Percentiles rank a stretch among this genome's conserved stretches.
Evolutionary conservation across 2,113 vertebrate species (phyloP).

Genomic region (Callocephalon fimbriatum): DNA sequence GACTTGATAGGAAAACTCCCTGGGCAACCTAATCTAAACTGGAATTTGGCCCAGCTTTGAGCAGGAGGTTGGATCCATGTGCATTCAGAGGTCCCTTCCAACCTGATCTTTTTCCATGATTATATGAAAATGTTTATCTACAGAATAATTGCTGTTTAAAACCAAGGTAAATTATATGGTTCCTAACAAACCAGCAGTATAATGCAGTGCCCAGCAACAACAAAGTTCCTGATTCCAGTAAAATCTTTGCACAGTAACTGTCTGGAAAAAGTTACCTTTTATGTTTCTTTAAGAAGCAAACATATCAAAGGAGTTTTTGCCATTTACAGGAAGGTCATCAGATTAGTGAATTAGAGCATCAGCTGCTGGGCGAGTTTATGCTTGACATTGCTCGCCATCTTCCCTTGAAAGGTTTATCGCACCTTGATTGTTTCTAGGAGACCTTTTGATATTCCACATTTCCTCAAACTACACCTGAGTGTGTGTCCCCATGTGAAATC

Average conservation of each 20-base stretch:
- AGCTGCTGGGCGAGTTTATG: not conserved
- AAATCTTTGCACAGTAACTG: not conserved
- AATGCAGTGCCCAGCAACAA: not conserved
- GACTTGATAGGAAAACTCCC: not conserved
- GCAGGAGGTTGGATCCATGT: not conserved
- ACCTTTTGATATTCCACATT: rapidly evolving
- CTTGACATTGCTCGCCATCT: not conserved
- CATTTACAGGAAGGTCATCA: not conserved
- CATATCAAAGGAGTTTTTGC: not conserved
- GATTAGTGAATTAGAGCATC: not conserved
- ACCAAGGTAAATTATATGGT: not conserved
- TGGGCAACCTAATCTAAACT: not conserved
- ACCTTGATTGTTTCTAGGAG: not conserved
- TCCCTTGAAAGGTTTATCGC: not conserved
- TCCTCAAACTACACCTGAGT: not conserved
- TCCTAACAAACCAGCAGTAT: not conserved
- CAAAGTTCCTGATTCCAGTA: not conserved
- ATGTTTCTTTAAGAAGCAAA: not conserved
- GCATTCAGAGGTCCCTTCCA: not conserved
- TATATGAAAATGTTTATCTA: not conserved
- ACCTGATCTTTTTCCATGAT: not conserved
- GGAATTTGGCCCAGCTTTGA: not conserved
- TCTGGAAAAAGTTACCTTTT: not conserved
- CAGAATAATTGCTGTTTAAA: not conserved
- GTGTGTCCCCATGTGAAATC: not conserved